Base-by-base conservation (phyloP, 30 jellyfish, hydroid and myxozoan genomes). In the Pelagia noctiluca region DNA sequence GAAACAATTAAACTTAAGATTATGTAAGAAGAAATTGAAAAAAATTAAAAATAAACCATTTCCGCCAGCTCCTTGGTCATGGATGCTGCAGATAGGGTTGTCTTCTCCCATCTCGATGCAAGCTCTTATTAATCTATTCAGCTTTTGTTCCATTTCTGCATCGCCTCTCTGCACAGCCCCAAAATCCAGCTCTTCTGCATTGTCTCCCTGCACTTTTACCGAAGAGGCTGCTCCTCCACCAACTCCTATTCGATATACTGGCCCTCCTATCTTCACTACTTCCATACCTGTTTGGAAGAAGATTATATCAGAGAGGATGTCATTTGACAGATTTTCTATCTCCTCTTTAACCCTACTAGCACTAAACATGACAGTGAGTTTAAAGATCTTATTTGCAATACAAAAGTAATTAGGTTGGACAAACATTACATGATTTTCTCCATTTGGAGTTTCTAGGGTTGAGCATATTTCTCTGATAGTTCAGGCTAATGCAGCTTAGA, bases 181-280 rank as follows among this genome's bases (percentile, higher is more conserved):
- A 88, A 93, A 93, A 64, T 93, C 98, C 26, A 93, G 91, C 54
- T 87, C 97, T 53, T 19, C 96, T 28, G 86, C 85, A 69, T 93
- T 87, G 68, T 93, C 98, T 47, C 98, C 97, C 54, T 87, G 97
- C n/a, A 93, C 96, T 47, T 92, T 82, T 24, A 93, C 92, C 8
- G 98, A 93, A 13, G 98, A 93, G 18, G 98, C 98, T 1, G 98
- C 98, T 1, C 98, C 98, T 8, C 98, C 98, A 22, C 98, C 98
- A 87, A 93, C 97, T 12, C 98, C 98, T 75, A 93, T 93, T 19
- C 98, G 96, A 57, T 86, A 86, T 16, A 87, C 97, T 1, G 98
- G 98, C 11, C 98, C 98, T 3, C 98, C 98, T 24, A 92, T 75
- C 70, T 92, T 92, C 23, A 92, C 91, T 25, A 92, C 98, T 74